Evolutionary conservation across 2,113 vertebrate genomes (phyloP).

Genomic region (Perca fluviatilis): DNA sequence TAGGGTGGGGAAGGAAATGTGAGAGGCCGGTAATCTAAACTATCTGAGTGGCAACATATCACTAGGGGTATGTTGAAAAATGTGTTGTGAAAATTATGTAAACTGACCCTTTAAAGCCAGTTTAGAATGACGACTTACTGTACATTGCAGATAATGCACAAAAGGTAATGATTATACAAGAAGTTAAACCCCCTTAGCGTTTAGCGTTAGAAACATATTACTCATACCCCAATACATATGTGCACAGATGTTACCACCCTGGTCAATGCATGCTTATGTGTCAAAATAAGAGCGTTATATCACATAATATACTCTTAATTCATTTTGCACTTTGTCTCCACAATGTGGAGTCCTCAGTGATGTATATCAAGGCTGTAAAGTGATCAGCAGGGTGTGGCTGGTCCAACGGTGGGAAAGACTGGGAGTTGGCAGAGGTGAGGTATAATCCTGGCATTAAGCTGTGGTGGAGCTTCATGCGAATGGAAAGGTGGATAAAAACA

Average conservation of each 20-base stretch:
- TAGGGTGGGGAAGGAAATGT: neutral
- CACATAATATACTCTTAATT: neutral
- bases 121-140: neutral
- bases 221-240: too few relatives aligned
- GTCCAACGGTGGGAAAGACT: constrained; percentile 55
- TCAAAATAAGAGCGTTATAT: neutral
- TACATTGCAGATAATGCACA: neutral
- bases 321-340: neutral
- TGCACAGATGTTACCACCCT: too few relatives aligned
- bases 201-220: too few relatives aligned
- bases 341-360: constrained; percentile 7
- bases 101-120: neutral
- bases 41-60: neutral
- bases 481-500: constrained; percentile 69
- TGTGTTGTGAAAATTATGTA: neutral
- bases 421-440: constrained; percentile 58
- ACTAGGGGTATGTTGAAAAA: neutral
- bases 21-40: neutral
- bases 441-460: constrained; percentile 58
- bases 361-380: constrained; percentile 18
- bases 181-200: neutral
- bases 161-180: neutral
- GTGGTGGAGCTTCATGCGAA: constrained; percentile 48
- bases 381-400: constrained; percentile 58
- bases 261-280: too few relatives aligned